Evolutionary conservation across 2,797 vertebrate genomes (phyloP).

Genomic region (Sus cebifrons): DNA sequence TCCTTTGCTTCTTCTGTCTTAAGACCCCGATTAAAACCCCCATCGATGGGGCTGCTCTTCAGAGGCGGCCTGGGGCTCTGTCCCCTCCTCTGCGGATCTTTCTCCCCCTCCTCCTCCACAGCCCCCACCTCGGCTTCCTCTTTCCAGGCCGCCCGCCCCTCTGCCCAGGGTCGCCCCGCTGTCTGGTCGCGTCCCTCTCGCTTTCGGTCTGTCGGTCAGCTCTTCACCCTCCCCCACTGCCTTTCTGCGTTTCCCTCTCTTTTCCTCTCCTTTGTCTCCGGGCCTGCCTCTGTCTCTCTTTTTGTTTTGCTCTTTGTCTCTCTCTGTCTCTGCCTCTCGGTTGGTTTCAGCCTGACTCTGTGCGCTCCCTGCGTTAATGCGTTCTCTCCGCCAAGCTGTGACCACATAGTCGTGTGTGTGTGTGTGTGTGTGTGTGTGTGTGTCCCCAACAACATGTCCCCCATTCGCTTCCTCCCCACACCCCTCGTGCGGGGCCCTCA

Average conservation of each 20-base stretch:
- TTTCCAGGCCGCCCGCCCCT: neutral
- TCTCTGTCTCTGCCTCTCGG: neutral
- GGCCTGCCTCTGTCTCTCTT: neutral
- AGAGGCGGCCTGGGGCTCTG: fast-evolving
- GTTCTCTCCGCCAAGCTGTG: neutral
- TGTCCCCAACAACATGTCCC: neutral
- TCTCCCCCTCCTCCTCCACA: neutral
- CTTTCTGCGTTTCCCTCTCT: neutral
- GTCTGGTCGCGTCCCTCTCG: too few relatives aligned
- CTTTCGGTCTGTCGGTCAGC: neutral
- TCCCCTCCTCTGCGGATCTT: fast-evolving
- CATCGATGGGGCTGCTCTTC: fast-evolving
- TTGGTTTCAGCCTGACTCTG: neutral
- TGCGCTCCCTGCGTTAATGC: neutral
- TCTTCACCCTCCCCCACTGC: fast-evolving
- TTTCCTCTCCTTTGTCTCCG: neutral
- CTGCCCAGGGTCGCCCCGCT: fast-evolving
- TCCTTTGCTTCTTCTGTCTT: fast-evolving
- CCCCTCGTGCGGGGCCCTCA: neutral
- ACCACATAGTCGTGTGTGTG: neutral
- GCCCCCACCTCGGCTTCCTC: neutral
- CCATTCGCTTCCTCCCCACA: neutral
- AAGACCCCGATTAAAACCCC: too few relatives aligned
- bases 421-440: neutral
- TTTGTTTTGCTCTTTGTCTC: neutral